A percentile compares a stretch with the other conserved stretches of the same genome.
Conservation (phyloP, 2,797 vertebrate species). For the Spondyliosoma cantharus region DNA sequence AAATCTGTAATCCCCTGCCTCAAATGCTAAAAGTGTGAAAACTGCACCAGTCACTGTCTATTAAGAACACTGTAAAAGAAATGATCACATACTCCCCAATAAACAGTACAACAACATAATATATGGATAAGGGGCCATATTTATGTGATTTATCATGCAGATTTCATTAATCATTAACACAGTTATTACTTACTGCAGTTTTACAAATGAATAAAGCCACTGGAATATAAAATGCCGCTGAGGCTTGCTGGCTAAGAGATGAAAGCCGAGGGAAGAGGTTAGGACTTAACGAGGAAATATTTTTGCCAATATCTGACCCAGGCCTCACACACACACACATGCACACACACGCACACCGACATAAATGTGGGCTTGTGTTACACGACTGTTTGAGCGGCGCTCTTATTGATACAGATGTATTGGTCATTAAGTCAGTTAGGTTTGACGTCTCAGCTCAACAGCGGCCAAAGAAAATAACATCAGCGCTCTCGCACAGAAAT, state of each 20-base stretch:
- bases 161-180: slow-evolving; percentile 61
- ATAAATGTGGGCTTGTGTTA: slow-evolving; percentile 75
- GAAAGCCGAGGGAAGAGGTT: slow-evolving; percentile 70
- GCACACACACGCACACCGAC: slow-evolving; percentile 32
- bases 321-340: slow-evolving; percentile 42
- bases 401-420: slow-evolving; percentile 83
- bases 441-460: slow-evolving; percentile 75
- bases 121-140: slow-evolving; percentile 29
- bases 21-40: slow-evolving; percentile 2
- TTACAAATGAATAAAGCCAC: slow-evolving; percentile 60
- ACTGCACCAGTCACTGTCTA: neutral
- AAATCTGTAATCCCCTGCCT: neutral
- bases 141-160: slow-evolving; percentile 52
- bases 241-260: slow-evolving; percentile 63
- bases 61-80: neutral
- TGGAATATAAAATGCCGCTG: slow-evolving; percentile 50
- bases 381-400: slow-evolving; percentile 65
- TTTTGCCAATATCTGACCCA: slow-evolving; percentile 72
- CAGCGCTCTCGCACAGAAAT: slow-evolving; percentile 72
- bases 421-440: slow-evolving; percentile 84
- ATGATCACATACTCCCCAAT: slow-evolving; percentile 10
- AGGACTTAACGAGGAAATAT: slow-evolving; percentile 64
- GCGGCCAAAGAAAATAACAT: slow-evolving; percentile 84
- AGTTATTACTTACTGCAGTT: slow-evolving; percentile 62
- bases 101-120: slow-evolving; percentile 34